Percentiles rank a stretch among this genome's conserved stretches.
Evolutionary conservation across 30 jellyfish, hydroid and myxozoan genomes (phyloP).

Genomic region (Aurelia sp.): DNA sequence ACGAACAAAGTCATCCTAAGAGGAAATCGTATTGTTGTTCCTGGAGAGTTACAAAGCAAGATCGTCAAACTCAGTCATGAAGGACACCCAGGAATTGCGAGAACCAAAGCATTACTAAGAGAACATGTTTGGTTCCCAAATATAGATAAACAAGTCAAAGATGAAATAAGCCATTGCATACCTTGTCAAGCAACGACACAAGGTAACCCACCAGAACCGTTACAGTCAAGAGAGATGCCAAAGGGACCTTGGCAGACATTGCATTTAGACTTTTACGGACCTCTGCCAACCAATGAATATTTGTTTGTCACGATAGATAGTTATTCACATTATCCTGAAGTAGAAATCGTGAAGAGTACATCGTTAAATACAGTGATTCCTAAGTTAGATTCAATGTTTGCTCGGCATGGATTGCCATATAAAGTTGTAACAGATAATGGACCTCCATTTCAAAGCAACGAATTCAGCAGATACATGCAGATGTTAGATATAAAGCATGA

Average conservation of each 20-base stretch:
- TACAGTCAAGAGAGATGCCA: conserved; percentile 7
- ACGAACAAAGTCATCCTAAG: not conserved
- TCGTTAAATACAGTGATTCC: conserved; percentile 10
- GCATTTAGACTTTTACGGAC: conserved; percentile 36
- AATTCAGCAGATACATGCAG: conserved; percentile 3
- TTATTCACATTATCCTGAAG: conserved; percentile 59
- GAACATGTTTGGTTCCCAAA: conserved; percentile 55
- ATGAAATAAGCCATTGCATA: conserved; percentile 6
- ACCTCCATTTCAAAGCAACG: conserved; percentile 60
- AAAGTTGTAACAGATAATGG: conserved; percentile 45
- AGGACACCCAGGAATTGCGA: conserved; percentile 67
- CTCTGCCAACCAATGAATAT: conserved; percentile 44
- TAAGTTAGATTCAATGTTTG: conserved; percentile 8
- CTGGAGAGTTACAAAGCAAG: not conserved
- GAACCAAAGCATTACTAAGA: conserved; percentile 22
- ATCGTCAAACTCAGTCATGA: conserved; percentile 12
- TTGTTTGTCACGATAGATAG: conserved; percentile 30
- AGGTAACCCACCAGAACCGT: conserved; percentile 22
- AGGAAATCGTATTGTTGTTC: not conserved
- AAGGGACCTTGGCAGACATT: conserved; percentile 40
- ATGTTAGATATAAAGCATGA: conserved; percentile 22
- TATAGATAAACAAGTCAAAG: conserved; percentile 22
- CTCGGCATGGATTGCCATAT: conserved; percentile 21
- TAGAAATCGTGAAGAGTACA: conserved; percentile 28
- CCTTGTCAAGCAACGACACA: conserved; percentile 49